phyloP scores from a whole-genome alignment of 2,797 vertebrate genomes.

The Myoxocephalus aenaeus region DNA sequence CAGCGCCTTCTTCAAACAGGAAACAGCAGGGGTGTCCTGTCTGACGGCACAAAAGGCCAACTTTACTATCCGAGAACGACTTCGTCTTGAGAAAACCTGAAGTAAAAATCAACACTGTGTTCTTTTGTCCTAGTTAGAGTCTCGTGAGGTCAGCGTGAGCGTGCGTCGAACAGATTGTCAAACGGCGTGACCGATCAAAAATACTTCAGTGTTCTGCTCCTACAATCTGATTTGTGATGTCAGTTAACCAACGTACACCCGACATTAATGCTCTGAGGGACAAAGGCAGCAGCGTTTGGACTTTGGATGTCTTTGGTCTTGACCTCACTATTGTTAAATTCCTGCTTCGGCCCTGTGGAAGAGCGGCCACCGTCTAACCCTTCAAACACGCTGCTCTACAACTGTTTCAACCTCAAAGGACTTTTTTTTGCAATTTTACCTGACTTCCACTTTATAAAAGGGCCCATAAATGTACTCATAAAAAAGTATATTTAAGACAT shows the following conservation, averaged over 20 bases:
- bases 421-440: background rate
- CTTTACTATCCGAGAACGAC: background rate
- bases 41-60: slow-evolving; percentile 31
- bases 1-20: slow-evolving; percentile 57
- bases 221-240: no score
- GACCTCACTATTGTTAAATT: slow-evolving; percentile 5
- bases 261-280: slow-evolving; percentile 1
- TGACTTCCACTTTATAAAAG: background rate
- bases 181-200: slow-evolving; percentile 1
- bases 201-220: slow-evolving; percentile 22
- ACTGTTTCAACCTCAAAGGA: background rate
- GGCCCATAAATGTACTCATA: background rate
- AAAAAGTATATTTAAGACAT: background rate
- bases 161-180: background rate
- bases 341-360: background rate
- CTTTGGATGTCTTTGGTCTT: background rate
- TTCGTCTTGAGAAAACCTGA: background rate
- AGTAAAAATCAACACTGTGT: slow-evolving; percentile 25
- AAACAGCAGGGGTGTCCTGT: slow-evolving; percentile 31
- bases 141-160: slow-evolving; percentile 34
- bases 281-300: background rate
- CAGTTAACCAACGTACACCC: slow-evolving; percentile 20
- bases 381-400: background rate
- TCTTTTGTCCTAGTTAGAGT: slow-evolving; percentile 58
- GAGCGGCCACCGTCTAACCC: background rate